These are phyloP conservation scores for Parazoanthus darwini DNA, from an alignment of 92 coral and sea anemone genomes.

Conservation along the genomic window DNA sequence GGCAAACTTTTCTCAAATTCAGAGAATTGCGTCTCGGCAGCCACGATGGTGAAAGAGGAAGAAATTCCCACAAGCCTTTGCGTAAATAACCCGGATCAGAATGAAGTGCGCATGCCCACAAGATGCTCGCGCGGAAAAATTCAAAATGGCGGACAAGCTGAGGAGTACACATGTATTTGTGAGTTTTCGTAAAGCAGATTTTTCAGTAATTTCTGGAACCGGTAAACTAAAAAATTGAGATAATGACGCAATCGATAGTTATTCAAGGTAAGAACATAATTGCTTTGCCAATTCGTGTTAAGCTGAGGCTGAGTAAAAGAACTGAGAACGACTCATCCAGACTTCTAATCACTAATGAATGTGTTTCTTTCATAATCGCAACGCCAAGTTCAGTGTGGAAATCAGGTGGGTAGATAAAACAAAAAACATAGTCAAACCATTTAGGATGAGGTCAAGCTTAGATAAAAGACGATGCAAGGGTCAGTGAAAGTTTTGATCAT, in stretches of 20 bases:
- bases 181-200: not conserved
- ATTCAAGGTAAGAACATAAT: conserved; percentile 75
- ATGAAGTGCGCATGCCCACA: conserved; percentile 59
- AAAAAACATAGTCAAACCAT: not conserved
- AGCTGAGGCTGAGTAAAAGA: too few species aligned
- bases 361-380: conserved; percentile 14
- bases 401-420: conserved; percentile 67
- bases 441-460: not conserved
- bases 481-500: too few species aligned
- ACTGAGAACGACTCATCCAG: too few species aligned
- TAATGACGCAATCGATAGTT: conserved; percentile 97
- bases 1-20: conserved; percentile 19
- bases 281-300: not conserved
- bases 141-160: conserved; percentile 67
- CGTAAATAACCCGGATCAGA: conserved; percentile 65
- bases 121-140: conserved; percentile 65
- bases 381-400: conserved; percentile 89
- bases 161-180: not conserved
- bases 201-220: not conserved
- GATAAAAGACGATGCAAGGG: too few species aligned
- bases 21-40: conserved; percentile 44
- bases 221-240: not conserved
- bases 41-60: conserved; percentile 95
- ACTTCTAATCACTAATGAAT: too few species aligned
- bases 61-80: conserved; percentile 73